Evolutionary conservation across 2,113 vertebrate genomes (phyloP), one percentile per base, ranked within the genome.

Genomic region (Lampris incognitus): DNA sequence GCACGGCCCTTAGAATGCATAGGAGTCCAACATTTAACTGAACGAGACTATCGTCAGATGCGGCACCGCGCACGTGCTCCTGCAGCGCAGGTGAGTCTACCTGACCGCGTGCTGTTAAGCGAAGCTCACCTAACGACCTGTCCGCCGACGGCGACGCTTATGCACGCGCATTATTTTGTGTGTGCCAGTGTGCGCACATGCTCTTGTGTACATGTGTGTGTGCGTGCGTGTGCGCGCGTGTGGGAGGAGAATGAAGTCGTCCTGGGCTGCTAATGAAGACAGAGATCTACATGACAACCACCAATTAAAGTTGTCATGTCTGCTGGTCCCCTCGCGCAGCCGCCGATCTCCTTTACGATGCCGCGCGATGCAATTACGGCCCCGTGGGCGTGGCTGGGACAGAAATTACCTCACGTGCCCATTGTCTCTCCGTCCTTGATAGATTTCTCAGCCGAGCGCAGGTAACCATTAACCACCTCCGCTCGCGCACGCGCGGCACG

Each of bases 261-360:
- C 70, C 79, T 7, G 41, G 74, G 80, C 73, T 85, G 83, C 79
- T 92, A 92, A 94, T 93, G 84, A 94, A 93, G 90, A 93, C 87
- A 81, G 85, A 79, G 81, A 86, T 82, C 85, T 87, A 90, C 71
- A 83, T 85, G 91, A 90, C 90, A 92, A 91, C 88, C 81, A 90
- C 89, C 92, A 92, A 93, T 94, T 92, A 92, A 92, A 89, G 85
- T 78, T 85, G 90, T 91, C 84, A 88, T 74, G 55, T 86, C 66
- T 89, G 89, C 86, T 87, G 83, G 84, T 78, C 72, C 76, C 69
- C 62, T 65, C 65, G 42, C 86, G 77, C 57, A 79, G 75, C 74
- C 76, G 39, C 78, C 69, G 78, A 81, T 80, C 84, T 74, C 71
- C 85, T 78, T 84, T 84, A 72, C 77, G 82, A 83, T 65, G 74